phyloP scores from a whole-genome alignment of 2,797 vertebrate species.

The Delichon dasypus region DNA sequence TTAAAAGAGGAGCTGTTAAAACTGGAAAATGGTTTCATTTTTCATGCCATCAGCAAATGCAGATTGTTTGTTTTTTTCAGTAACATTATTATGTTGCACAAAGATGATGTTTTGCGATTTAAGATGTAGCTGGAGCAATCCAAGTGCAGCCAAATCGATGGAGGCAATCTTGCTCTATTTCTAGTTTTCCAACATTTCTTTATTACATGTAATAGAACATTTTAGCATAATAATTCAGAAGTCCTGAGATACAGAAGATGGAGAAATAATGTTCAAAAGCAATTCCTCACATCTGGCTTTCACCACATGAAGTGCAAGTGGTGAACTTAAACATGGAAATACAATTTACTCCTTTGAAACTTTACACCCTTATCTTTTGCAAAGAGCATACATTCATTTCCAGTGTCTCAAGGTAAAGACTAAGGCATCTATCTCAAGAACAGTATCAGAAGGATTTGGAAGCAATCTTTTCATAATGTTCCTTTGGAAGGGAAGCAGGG shows the following conservation, averaged over 20 bases:
- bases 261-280: conserved; percentile 66
- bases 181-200: conserved; percentile 46
- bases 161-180: conserved; percentile 8
- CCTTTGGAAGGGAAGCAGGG: conserved; percentile 59
- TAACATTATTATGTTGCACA: background rate
- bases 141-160: conserved; percentile 3
- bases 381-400: conserved; percentile 61
- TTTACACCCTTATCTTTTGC: conserved; percentile 67
- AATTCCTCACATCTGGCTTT: conserved; percentile 68
- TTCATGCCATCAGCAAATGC: background rate
- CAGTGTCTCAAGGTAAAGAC: conserved; percentile 65
- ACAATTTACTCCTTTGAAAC: conserved; percentile 70
- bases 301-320: conserved; percentile 63
- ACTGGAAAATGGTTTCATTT: background rate
- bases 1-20: background rate
- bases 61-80: conserved; percentile 23
- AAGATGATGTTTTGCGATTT: conserved; percentile 23
- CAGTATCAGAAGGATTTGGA: conserved; percentile 68
- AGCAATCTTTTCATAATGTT: conserved; percentile 72
- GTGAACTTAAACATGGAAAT: conserved; percentile 72
- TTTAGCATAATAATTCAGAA: conserved; percentile 59
- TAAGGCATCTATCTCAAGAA: conserved; percentile 67
- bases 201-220: conserved; percentile 42
- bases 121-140: conserved; percentile 18
- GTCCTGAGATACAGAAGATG: conserved; percentile 28